Evolutionary conservation across 2,113 vertebrate species (phyloP), one percentile per base, ranked within the genome.

Genomic region (Anolis sagrei): DNA sequence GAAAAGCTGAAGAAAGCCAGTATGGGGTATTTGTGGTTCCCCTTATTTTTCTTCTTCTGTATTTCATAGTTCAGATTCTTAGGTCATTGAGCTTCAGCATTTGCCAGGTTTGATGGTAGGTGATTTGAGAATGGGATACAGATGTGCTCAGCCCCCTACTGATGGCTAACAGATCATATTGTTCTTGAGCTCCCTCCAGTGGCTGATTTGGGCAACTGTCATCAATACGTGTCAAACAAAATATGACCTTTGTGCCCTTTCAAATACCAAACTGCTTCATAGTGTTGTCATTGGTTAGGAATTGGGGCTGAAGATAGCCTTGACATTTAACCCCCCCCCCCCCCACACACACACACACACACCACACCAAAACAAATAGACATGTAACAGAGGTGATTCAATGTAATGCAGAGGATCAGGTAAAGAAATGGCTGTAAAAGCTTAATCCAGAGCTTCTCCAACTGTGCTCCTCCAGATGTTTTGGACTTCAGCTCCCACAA

Each of bases 181-280:
- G 54, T 85, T 87, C 89, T 87, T n/a, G 78, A 23, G 74, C 93
- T 76, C 95, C 95, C 94, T 91, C 95, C 58, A 1, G 93, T 93
- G 95, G 94, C 6, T 1, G 1, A 85, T 76, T 21, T 8, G 16
- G 2, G 76, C 85, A 91, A 32, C 8, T 68, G 27, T 25, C 25
- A 1, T 0, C 68, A 21, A 51, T 74, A 7, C 18, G 27, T 27
- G 14, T 39, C 32, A 23, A 34, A 19, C 16, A 51, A 27, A 70
- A 25, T 25, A 27, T n/a, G 51, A 49, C 36, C 6, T 27, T 13
- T 6, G 7, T 8, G n/a, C 0, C 34, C 4, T 34, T 1, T 4
- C 29, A 2, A 39, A 44, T 3, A 18, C 27, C 1, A 3, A 0
- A 0, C 7, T 11, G 9, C 21, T 80, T 54, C 69, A 0, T 18